Evolutionary conservation across 2,888 invertebrate genomes (phyloP).

Genomic region (Phyllotreta striolata): DNA sequence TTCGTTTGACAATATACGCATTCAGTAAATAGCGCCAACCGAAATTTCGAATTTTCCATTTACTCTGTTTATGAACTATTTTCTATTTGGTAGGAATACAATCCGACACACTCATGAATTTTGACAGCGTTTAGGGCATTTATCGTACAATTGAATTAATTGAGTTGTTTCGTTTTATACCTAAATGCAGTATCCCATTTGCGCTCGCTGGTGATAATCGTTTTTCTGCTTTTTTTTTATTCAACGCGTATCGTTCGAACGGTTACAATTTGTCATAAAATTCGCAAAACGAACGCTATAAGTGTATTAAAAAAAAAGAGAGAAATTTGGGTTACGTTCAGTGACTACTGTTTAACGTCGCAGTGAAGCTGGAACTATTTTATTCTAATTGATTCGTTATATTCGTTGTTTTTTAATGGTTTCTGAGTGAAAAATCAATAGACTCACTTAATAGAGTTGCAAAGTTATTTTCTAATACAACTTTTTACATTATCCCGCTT

Average conservation of each 20-base stretch:
- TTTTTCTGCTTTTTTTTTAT: conserved; percentile 27
- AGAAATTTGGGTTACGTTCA: not conserved
- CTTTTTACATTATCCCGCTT: no score
- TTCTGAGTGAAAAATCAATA: no score
- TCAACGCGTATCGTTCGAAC: conserved; percentile 22
- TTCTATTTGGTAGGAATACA: conserved; percentile 17
- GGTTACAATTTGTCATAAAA: conserved; percentile 32
- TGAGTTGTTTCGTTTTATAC: conserved; percentile 26
- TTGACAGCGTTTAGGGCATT: conserved; percentile 30
- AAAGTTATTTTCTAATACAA: no score
- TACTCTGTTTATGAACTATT: conserved; percentile 11
- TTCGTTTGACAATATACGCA: conserved; percentile 2
- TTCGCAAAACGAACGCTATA: conserved; percentile 26
- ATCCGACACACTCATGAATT: conserved; percentile 26
- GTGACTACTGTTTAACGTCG: no score
- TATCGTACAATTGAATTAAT: conserved; percentile 27
- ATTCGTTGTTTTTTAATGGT: no score
- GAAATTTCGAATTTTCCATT: conserved; percentile 20
- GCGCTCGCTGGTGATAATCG: conserved; percentile 25
- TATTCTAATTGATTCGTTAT: no score
- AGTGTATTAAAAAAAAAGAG: conserved; percentile 25
- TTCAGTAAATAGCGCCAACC: conserved; percentile 13
- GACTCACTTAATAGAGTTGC: no score
- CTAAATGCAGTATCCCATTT: conserved; percentile 33
- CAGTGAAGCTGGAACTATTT: no score